Evolutionary conservation across 2,113 vertebrate species (phyloP).

Genomic region (Solea solea): DNA sequence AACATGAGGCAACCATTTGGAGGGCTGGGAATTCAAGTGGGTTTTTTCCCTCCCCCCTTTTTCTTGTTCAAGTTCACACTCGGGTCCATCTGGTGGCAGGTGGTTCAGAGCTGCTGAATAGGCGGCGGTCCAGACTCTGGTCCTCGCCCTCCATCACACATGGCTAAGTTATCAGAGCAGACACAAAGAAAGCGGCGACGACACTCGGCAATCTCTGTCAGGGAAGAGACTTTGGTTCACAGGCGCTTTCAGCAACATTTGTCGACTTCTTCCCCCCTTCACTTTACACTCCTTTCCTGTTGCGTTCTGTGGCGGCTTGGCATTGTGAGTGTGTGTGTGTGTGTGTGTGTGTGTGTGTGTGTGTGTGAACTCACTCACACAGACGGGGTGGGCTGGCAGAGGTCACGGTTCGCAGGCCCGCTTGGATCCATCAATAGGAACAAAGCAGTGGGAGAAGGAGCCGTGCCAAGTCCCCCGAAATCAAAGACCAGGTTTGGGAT

Average conservation of each 20-base stretch:
- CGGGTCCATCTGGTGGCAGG: slow-evolving; percentile 60
- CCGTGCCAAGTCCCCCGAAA: slow-evolving; percentile 71
- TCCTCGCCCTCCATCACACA: slow-evolving; percentile 71
- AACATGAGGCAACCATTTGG: slow-evolving; percentile 14
- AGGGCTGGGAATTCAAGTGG: slow-evolving; percentile 38
- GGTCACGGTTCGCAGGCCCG: slow-evolving; percentile 78
- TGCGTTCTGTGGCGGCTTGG: slow-evolving; percentile 37
- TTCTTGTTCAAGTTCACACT: slow-evolving; percentile 63
- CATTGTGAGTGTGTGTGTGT: slow-evolving; percentile 63
- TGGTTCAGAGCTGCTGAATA: slow-evolving; percentile 70
- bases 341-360: slow-evolving; percentile 63
- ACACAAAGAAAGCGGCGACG: slow-evolving; percentile 58
- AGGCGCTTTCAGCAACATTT: slow-evolving; percentile 67
- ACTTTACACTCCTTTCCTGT: slow-evolving; percentile 41
- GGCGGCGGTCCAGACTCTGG: slow-evolving; percentile 57
- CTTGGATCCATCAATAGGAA: slow-evolving; percentile 81
- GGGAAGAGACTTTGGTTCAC: slow-evolving; percentile 79
- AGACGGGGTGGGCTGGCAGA: slow-evolving; percentile 80
- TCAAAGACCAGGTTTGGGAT: slow-evolving; percentile 83
- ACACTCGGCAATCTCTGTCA: slow-evolving; percentile 78
- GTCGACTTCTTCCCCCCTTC: slow-evolving; percentile 3
- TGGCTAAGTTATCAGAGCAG: slow-evolving; percentile 78
- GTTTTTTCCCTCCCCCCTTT: slow-evolving; percentile 7
- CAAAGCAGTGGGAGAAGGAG: slow-evolving; percentile 75
- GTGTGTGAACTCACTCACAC: slow-evolving; percentile 50